Conservation (phyloP, 2,113 vertebrate species). For the Erythrocercus mccallii region DNA sequence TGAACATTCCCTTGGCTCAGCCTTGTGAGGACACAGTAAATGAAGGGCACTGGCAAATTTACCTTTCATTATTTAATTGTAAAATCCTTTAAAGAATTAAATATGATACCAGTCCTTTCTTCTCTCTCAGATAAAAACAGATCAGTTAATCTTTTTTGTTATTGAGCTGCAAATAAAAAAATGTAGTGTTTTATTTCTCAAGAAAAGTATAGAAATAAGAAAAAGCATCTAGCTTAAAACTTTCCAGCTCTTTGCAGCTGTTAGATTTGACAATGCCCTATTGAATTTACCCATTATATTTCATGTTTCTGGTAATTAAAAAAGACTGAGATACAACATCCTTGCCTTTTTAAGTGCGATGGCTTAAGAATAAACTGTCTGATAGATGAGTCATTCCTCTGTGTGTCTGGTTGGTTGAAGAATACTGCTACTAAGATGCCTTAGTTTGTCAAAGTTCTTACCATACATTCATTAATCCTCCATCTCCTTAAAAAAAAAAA, state of each 20-base stretch:
- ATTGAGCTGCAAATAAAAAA: neutral
- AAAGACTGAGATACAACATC: neutral
- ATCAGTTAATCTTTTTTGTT: neutral
- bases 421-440: neutral
- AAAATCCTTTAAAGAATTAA: neutral
- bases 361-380: neutral
- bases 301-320: neutral
- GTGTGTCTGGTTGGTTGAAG: neutral
- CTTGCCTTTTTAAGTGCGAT: slow-evolving; percentile 53
- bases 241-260: neutral
- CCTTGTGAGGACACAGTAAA: slow-evolving; percentile 4
- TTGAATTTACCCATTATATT: neutral
- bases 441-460: neutral
- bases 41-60: slow-evolving; percentile 38
- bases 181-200: neutral
- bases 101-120: neutral
- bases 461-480: neutral
- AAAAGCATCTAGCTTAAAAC: neutral
- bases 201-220: neutral
- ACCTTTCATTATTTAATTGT: neutral
- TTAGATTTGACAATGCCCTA: slow-evolving; percentile 21
- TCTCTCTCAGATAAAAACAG: neutral
- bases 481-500: neutral
- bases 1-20: neutral
- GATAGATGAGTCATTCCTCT: slow-evolving; percentile 35